A percentile compares a stretch with the other conserved stretches of the same genome.
Conservation (phyloP, 37 sponge, comb jelly and placozoan genomes). For the Haliclona indistincta region DNA sequence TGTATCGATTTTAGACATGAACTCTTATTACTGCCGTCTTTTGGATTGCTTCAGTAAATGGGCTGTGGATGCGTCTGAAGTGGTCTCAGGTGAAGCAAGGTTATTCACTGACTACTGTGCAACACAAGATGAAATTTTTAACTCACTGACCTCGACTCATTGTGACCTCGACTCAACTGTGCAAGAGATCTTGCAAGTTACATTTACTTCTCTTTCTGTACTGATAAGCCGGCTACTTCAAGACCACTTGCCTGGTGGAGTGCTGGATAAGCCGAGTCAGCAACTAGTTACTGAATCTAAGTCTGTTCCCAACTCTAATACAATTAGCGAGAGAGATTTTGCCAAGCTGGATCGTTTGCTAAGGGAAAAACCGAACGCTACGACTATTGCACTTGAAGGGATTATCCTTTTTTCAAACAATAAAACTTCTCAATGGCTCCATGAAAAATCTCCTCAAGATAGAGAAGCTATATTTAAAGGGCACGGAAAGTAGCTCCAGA, state of each 20-base stretch:
- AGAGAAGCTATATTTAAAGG: neutral
- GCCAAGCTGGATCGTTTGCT: no score
- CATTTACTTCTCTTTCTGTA: no score
- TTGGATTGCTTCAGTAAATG: neutral
- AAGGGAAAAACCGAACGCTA: no score
- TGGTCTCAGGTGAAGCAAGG: constrained; percentile 16
- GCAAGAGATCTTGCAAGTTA: constrained; percentile 11
- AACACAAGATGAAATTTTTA: neutral
- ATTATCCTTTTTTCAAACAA: constrained; percentile 25
- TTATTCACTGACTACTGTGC: constrained; percentile 14
- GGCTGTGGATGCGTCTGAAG: constrained; percentile 22
- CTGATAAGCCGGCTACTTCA: constrained; percentile 1
- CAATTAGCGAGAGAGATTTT: constrained; percentile 26
- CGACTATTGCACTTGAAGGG: constrained; percentile 21
- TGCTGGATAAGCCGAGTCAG: neutral
- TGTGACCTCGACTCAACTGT: neutral
- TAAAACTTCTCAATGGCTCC: constrained; percentile 25
- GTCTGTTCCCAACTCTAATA: constrained; percentile 22
- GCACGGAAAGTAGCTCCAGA: no score
- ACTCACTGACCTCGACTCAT: constrained; percentile 2
- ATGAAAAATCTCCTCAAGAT: neutral
- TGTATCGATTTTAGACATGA: constrained; percentile 41
- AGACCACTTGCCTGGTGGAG: constrained; percentile 6
- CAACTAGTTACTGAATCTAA: neutral
- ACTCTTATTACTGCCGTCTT: constrained; percentile 2